Conservation (phyloP, 2,113 vertebrate species). For the Alces alces region DNA sequence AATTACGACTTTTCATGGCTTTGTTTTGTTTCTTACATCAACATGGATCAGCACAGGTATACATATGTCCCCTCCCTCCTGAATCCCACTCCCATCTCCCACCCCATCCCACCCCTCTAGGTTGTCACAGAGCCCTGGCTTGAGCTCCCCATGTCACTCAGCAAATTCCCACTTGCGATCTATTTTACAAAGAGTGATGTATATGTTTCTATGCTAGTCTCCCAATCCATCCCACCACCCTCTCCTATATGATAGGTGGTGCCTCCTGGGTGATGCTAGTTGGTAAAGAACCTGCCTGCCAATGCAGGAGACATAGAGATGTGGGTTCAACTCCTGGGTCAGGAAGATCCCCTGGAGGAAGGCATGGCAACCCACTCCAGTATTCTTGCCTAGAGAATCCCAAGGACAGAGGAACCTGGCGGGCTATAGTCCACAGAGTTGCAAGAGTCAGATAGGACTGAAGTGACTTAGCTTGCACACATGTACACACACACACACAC, state of each 20-base stretch:
- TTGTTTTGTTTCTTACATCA: not conserved
- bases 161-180: no score
- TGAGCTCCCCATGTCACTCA: no score
- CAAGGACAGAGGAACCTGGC: not conserved
- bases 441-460: not conserved
- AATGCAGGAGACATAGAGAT: not conserved
- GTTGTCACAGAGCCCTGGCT: no score
- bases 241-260: not conserved
- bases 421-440: not conserved
- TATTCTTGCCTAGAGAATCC: not conserved
- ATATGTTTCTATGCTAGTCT: no score
- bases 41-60: no score
- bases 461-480: not conserved
- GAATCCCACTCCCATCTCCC: no score
- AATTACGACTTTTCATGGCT: not conserved
- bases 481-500: fast-evolving
- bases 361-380: not conserved
- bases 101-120: no score
- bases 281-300: not conserved
- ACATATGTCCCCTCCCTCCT: no score
- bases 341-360: not conserved
- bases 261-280: not conserved
- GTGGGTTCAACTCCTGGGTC: not conserved
- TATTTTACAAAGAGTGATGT: no score
- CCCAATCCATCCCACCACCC: no score